Base-by-base conservation (phyloP, 35 echinoderm and acorn worm species). In the Lytechinus variegatus region DNA sequence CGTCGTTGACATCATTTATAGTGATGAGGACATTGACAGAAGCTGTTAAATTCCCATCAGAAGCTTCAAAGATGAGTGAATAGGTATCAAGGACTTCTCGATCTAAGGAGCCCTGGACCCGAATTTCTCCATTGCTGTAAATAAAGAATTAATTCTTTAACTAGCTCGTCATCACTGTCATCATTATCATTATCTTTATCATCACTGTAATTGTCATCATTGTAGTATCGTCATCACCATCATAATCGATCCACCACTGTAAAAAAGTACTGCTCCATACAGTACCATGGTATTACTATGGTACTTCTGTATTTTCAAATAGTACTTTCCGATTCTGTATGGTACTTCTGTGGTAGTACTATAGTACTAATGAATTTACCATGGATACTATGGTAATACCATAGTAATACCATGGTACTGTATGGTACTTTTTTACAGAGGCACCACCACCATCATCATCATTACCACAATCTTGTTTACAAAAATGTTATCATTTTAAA, bases 1-100 rank as follows among this genome's bases (percentile, higher is more conserved):
- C 96, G 60, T 99, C 98, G 53, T 99, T 99, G 57, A 97, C 54
- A 86, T 97, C 97, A 7, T 96, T 24, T 27, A 99, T 52, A 1
- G 92, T 96, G 44, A 99, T 95, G 4, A 86, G 44, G 44, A 99
- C 44, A 54, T 9, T 14, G 24, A 93, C 89, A 16, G 87, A 61
- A 27, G 92, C 56, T 56, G 61, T 92, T 97, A 95, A 52, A 54
- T 95, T 95, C 56, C 96, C 96, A 71, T 95, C 97, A 29, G 94
- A 87, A 27, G 97, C 97, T 54, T 95, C 94, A 66, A 98, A 55
- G 14, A 53, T 96, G 33, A 97, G 71, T 54, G 14, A 87, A 95
- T 98, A 97, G 14, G 87, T 52, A 24, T 61, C 13, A 52, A 87
- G 57, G 13, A 57, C 95, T 52, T 98, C 97, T 95, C 97, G 91